These are phyloP conservation scores for Phylloscopus collybita DNA, from an alignment of 2,797 vertebrate genomes.

Conservation along the genomic window DNA sequence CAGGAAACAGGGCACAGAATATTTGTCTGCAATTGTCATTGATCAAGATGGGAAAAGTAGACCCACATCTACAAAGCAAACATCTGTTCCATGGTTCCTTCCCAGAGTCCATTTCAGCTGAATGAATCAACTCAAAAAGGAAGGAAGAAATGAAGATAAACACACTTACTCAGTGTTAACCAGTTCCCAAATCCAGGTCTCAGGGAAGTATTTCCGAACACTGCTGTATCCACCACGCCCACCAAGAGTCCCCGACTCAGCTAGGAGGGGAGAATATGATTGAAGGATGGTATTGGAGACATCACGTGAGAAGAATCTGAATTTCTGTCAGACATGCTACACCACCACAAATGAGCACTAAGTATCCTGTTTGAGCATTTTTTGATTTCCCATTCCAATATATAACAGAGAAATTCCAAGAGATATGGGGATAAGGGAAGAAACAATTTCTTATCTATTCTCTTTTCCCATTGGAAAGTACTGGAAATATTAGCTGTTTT, in stretches of 20 bases:
- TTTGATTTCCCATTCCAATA: not conserved
- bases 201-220: constrained; percentile 67
- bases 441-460: not conserved
- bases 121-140: not conserved
- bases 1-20: not conserved
- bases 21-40: not conserved
- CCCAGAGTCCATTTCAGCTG: not conserved
- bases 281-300: not conserved
- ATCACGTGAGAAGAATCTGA: not conserved
- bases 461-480: not conserved
- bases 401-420: not conserved
- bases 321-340: not conserved
- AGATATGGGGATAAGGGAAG: accelerated
- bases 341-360: not conserved
- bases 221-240: accelerated
- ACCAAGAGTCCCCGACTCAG: accelerated
- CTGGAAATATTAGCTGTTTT: not conserved
- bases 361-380: not conserved
- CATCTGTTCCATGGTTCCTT: not conserved
- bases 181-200: constrained; percentile 77
- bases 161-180: constrained; percentile 60
- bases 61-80: not conserved
- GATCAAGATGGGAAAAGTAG: not conserved
- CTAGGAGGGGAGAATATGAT: not conserved
- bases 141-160: not conserved